Base-by-base conservation (phyloP, 2,113 vertebrate genomes). In the Scophthalmus maximus region DNA sequence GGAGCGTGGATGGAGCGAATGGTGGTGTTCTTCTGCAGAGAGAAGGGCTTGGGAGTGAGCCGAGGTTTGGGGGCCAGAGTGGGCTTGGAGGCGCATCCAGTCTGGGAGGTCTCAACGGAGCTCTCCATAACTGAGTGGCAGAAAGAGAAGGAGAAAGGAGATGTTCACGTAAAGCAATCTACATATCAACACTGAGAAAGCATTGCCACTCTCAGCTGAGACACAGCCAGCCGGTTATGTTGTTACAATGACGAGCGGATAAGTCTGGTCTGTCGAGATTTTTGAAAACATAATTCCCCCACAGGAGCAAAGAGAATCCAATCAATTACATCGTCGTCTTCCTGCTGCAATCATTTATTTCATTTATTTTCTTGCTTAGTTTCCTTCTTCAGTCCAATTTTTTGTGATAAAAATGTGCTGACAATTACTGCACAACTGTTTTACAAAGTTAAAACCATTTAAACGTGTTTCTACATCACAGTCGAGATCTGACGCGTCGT, bases 21-120 rank as follows among this genome's bases (percentile, higher is more conserved):
- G 44, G 49, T 32, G 42, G 70, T 59, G 20, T 79, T 91, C 29
- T 78, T 91, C 51, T 93, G 86, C 46, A 89, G 50, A 22, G 87
- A 80, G 75, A 93, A 94, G 18, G 93, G 92, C 73, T 92, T 94
- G 18, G 93, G 89, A 55, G 88, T 26, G 10, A 93, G 81, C 18
- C 30, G 78, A 27, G 93, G 90, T 77, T 93, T 94, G 11, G 87
- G 76, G 25, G 42, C 53, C n/a, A 86, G 27, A 10, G 3, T 0
- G 15, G 91, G 89, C 61, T 91, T 72, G 1, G 44, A 23, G 29
- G 40, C 9, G 18, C n/a, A 64, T 34, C 17, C 44, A 9, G 26
- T 59, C 47, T 75, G 78, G 53, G 78, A 67, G 32, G 55, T 53
- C 71, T 87, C 55, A 32, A 81, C 3, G 10, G 85, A 63, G 68